These are phyloP conservation scores for Procambarus virginalis DNA, from an alignment of 1,140 invertebrate species.

Conservation along the genomic window DNA sequence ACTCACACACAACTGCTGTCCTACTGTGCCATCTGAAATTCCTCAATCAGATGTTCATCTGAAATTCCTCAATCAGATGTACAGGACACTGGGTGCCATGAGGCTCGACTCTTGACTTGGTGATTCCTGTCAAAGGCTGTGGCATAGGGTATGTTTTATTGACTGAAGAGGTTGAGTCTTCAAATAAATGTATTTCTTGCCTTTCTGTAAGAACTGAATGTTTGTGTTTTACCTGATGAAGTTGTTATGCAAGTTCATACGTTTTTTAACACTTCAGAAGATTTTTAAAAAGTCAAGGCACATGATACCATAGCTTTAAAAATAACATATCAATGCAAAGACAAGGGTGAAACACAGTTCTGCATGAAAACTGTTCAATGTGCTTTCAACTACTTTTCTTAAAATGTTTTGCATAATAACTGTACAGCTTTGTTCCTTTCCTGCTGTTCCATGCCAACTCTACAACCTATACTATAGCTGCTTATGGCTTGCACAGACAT, in stretches of 20 bases:
- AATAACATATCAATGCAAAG: slow-evolving; percentile 58
- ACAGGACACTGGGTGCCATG: slow-evolving; percentile 21
- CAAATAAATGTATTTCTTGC: slow-evolving; percentile 39
- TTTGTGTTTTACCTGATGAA: slow-evolving; percentile 30
- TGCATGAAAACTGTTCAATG: slow-evolving; percentile 36
- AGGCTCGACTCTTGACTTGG: slow-evolving; percentile 31
- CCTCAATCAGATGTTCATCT: too few relatives aligned
- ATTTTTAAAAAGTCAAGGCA: slow-evolving; percentile 27
- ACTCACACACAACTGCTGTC: neutral
- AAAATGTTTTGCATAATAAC: slow-evolving; percentile 52
- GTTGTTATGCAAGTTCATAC: slow-evolving; percentile 45
- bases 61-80: slow-evolving; percentile 1
- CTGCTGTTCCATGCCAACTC: slow-evolving; percentile 11
- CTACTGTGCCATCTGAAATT: slow-evolving; percentile 24
- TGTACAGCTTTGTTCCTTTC: slow-evolving; percentile 49
- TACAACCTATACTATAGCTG: slow-evolving; percentile 5
- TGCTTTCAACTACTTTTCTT: slow-evolving; percentile 42
- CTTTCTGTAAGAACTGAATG: slow-evolving; percentile 39
- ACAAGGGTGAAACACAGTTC: slow-evolving; percentile 51
- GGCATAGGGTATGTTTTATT: slow-evolving; percentile 33
- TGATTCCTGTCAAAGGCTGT: slow-evolving; percentile 52
- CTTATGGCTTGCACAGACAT: slow-evolving; percentile 44
- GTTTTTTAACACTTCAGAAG: slow-evolving; percentile 29
- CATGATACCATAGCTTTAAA: slow-evolving; percentile 52
- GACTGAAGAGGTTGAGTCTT: slow-evolving; percentile 41